Evolutionary conservation across 2,888 invertebrate species (phyloP), one percentile per base, ranked within the genome.

Genomic region (Eremobia ochroleuca): DNA sequence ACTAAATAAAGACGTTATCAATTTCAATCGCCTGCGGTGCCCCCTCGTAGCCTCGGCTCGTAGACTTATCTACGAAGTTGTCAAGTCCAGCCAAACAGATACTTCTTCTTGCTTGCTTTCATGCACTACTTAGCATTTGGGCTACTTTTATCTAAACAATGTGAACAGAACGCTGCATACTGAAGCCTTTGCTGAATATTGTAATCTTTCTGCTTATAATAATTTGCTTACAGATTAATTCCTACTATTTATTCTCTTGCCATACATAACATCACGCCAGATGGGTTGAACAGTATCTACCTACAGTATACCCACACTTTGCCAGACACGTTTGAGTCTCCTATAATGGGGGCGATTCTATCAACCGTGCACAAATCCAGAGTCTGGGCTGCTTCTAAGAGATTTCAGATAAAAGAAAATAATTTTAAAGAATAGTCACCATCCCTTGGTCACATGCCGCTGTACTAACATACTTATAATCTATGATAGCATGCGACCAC

Each of bases 41-140:
- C 64, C n/a, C n/a, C 31, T 31, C 55, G 55, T 80, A 64, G 62
- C 62, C 4, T 43, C 25, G 31, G 0, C 21, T 65, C 66, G 49
- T 52, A 62, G 77, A 34, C 34, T 28, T 68, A 34, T 77, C 62
- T 79, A 72, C 21, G 21, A 37, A 64, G n/a, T n/a, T 64, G 62
- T 40, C 62, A 79, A 61, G 34, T 15, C 43, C 61, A 69, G 15
- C n/a, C 18, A 18, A 25, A 28, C 13, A 59, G 37, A 31, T 59
- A 0, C 0, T n/a, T n/a, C n/a, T n/a, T n/a, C n/a, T 18, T n/a
- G 21, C 11, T 34, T 46, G 5, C 1, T 46, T 46, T 76, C 28
- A 55, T 37, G 62, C 18, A 28, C 31, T 52, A 76, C 1, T 43
- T 64, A 46, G 2, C 9, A 66, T 52, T 40, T 11, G 4, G 11